These are phyloP conservation scores for Typhlomys cinereus DNA, from an alignment of 2,113 vertebrate genomes.

Conservation along the genomic window DNA sequence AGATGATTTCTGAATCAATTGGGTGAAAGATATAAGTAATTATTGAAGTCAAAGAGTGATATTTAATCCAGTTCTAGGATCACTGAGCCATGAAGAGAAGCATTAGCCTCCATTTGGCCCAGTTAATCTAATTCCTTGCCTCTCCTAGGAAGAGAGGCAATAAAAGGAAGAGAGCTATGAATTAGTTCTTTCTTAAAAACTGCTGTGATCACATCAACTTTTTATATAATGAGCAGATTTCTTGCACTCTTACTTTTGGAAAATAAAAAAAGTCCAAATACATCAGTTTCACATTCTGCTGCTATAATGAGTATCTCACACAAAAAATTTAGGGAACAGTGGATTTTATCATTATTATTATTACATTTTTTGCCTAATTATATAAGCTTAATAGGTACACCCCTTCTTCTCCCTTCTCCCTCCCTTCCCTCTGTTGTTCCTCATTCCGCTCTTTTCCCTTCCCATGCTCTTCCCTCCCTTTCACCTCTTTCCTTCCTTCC, in stretches of 20 bases:
- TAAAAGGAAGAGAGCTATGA: background rate
- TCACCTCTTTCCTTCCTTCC: no score
- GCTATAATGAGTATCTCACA: no score
- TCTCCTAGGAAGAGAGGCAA: background rate
- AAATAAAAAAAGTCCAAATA: background rate
- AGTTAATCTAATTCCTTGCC: no score
- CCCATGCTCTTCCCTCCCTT: no score
- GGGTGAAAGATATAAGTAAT: background rate
- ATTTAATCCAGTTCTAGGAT: background rate
- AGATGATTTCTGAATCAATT: background rate
- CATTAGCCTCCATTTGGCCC: background rate
- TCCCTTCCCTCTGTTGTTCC: no score
- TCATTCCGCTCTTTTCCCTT: no score
- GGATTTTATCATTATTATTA: no score
- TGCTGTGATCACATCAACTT: background rate
- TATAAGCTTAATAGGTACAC: no score
- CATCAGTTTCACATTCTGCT: no score
- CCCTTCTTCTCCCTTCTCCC: no score
- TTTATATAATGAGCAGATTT: background rate
- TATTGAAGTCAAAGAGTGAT: background rate
- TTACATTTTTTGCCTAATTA: no score
- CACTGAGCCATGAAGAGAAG: background rate
- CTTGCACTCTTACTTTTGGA: background rate
- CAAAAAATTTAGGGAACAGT: no score
- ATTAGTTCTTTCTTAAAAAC: background rate